Percentiles rank a stretch among this genome's conserved stretches.
Evolutionary conservation across 1,140 invertebrate species (phyloP).

Genomic region (Cydia splendana): DNA sequence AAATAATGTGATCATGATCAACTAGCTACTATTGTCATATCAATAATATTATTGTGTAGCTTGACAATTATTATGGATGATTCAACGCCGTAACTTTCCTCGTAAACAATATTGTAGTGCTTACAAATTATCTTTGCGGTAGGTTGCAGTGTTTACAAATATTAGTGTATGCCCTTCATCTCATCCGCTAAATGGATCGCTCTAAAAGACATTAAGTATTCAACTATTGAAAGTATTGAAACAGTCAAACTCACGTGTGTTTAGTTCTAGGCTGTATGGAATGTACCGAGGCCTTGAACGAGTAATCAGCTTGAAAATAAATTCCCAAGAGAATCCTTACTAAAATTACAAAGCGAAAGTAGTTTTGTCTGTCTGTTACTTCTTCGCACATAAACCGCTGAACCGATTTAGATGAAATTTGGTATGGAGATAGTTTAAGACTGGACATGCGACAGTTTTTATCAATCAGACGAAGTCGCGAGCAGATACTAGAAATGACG

Average conservation of each 20-base stretch:
- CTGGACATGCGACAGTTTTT: too few relatives aligned
- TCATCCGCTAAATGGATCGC: neutral
- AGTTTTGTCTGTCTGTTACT: too few relatives aligned
- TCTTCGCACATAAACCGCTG: neutral
- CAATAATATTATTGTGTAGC: neutral
- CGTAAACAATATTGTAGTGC: neutral
- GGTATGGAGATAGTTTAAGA: too few relatives aligned
- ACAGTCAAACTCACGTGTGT: neutral
- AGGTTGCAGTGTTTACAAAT: conserved; percentile 3
- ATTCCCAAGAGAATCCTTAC: too few relatives aligned
- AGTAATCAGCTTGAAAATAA: too few relatives aligned
- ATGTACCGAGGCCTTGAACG: too few relatives aligned
- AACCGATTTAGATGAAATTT: neutral
- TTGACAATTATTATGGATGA: conserved; percentile 7
- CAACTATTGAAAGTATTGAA: neutral
- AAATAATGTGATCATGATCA: neutral
- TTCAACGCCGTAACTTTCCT: neutral
- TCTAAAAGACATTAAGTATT: neutral
- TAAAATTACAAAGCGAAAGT: too few relatives aligned
- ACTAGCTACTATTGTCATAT: conserved; percentile 35
- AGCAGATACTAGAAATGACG: neutral
- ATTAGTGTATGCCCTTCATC: neutral
- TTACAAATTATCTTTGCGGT: neutral
- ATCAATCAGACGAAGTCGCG: too few relatives aligned
- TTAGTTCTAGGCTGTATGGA: too few relatives aligned